Base-by-base conservation (phyloP, 37 sponge, comb jelly and placozoan species). In the Agelas oroides region DNA sequence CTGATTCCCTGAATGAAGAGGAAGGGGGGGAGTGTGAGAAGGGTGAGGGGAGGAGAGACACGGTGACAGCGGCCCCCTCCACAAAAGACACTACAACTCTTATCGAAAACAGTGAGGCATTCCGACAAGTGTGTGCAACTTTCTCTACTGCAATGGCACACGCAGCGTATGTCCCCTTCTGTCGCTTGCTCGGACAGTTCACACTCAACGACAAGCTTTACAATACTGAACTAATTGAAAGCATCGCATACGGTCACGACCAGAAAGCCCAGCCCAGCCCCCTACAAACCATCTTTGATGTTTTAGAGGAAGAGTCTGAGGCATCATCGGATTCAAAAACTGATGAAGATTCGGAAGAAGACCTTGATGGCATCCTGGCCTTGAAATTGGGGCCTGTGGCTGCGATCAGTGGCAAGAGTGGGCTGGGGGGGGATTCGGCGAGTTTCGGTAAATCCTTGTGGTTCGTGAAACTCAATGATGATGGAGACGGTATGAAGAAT, bases 161-260 rank as follows among this genome's bases (percentile, higher is more conserved):
- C 65, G 65, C 65, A 0, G 78, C 95, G 5, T 96, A 96, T 61
- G 77, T 96, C 12, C 82, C 76, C 23, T 88, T 96, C 76, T 96
- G 97, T 56, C 79, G 79, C 25, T 70, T 86, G n/a, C 71, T 96
- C 12, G 97, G 97, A 0, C 95, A 96, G 78, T 68, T 90, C 46
- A 72, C 77, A 31, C 54, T 96, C 23, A 73, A 70, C 16, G 65
- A 80, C 32, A n/a, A 71, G 30, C 70, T 96, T 31, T 37, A 60
- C 75, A 96, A 96, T 57, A 72, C 65, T 27, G 97, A 94, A 19
- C 55, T 90, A 18, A 78, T 96, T 6, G 94, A 91, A 39, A 70
- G 88, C 70, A 61, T 93, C 19, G 68, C 86, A 13, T 91, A 88
- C 83, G 70, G 73, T 39, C 75, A 87, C 21, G 84, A 86, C 37